Evolutionary conservation across 2,888 invertebrate genomes (phyloP), one percentile per base, ranked within the genome.

Genomic region (Philopedon plagiatum): DNA sequence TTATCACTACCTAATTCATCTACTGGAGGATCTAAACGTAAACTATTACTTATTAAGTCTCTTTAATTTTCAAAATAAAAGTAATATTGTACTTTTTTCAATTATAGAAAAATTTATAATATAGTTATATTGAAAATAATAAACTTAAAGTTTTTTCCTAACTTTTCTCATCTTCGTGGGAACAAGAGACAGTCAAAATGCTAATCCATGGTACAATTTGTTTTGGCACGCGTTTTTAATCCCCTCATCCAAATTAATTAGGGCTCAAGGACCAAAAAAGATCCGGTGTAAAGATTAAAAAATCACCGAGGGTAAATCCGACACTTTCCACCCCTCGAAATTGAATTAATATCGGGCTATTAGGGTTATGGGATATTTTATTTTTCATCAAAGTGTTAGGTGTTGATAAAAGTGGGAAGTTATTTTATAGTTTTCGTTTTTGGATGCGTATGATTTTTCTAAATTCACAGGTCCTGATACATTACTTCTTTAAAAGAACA

Each of bases 221-320:
- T 80, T 71, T 44, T 63, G 81, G 80, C 83, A 83, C 82, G 83
- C 83, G 80, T 78, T 78, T 77, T 78, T 82, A 82, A 83, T 82
- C 82, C 78, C 78, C 80, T 76, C 78, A 80, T 80, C 81, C 78
- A 80, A 82, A 83, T 83, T 83, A 83, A 83, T 83, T 83, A 80
- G 77, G 79, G 81, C 76, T 78, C 76, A 75, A 76, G 74, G 67
- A 63, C 62, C 76, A 70, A 75, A 74, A 77, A 76, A 78, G 79
- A 81, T 81, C 68, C 71, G 78, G 77, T 78, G 73, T 49, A 54
- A 72, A 63, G 65, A 76, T 76, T 78, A 76, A 78, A 78, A 77
- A 77, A 76, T 61, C 57, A 46, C 54, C 65, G 66, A 63, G 76
- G 76, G 76, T 76, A 51, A 23, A 58, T 19, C 41, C 58, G 41